Evolutionary conservation across 2,113 vertebrate species (phyloP).

Genomic region (Dromiciops gliroides): DNA sequence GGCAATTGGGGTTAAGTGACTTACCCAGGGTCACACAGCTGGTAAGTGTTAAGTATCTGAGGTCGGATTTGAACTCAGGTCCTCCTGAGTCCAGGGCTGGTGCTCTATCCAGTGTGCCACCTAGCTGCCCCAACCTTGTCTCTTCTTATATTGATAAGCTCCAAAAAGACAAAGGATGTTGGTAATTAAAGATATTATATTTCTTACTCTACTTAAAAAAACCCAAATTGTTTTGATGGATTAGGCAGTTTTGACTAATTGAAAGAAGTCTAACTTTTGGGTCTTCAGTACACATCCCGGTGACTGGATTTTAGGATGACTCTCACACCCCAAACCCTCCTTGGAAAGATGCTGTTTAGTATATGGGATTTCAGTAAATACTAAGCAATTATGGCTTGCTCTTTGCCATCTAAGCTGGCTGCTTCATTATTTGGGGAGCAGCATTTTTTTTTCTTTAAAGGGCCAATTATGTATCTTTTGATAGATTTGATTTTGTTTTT

Average conservation of each 20-base stretch:
- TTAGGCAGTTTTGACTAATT: neutral
- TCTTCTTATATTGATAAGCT: neutral
- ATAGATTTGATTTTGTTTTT: neutral
- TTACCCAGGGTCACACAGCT: too few relatives aligned
- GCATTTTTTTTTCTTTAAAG: neutral
- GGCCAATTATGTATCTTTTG: neutral
- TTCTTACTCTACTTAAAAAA: neutral
- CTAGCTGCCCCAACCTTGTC: too few relatives aligned
- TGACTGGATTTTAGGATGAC: neutral
- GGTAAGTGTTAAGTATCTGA: too few relatives aligned
- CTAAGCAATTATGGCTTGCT: neutral
- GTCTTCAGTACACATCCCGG: too few relatives aligned
- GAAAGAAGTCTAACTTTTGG: neutral
- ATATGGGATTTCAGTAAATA: neutral
- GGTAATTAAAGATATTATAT: neutral
- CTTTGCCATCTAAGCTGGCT: neutral
- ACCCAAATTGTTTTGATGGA: neutral
- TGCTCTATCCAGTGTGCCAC: too few relatives aligned
- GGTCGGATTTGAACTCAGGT: too few relatives aligned
- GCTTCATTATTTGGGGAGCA: neutral
- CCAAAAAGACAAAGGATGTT: neutral
- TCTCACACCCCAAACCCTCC: neutral
- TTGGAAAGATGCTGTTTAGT: neutral
- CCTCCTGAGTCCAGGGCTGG: too few relatives aligned
- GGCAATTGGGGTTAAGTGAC: too few relatives aligned